Percentiles rank a stretch among this genome's conserved stretches.
Evolutionary conservation across 2,888 invertebrate genomes (phyloP).

Genomic region (Drosophila gaucha): DNA sequence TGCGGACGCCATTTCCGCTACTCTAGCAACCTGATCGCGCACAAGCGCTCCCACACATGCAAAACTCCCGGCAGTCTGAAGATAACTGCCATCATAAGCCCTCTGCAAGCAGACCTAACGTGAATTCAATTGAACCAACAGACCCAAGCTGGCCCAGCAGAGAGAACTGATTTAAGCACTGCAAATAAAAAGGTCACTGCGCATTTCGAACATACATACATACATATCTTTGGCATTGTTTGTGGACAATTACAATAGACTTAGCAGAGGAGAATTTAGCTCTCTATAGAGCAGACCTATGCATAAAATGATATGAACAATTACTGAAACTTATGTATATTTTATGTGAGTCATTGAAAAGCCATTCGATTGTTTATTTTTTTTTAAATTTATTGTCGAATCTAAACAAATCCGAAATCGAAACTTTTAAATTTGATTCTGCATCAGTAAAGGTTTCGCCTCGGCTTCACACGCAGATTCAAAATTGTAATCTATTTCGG

Average conservation of each 20-base stretch:
- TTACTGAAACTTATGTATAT: too few relatives aligned
- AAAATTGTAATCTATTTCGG: too few relatives aligned
- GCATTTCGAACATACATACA: neutral
- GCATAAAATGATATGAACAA: too few relatives aligned
- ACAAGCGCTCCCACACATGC: conserved; percentile 79
- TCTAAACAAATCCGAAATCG: too few relatives aligned
- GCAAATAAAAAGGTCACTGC: neutral
- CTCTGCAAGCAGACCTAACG: neutral
- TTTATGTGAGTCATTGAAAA: too few relatives aligned
- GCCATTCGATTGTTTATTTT: neutral
- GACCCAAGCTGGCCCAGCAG: neutral
- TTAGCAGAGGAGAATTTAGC: too few relatives aligned
- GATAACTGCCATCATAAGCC: neutral
- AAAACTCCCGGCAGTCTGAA: conserved; percentile 3
- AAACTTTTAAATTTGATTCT: too few relatives aligned
- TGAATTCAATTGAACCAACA: neutral
- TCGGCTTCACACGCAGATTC: too few relatives aligned
- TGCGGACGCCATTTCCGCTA: conserved; percentile 82
- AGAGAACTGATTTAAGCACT: neutral
- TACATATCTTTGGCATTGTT: neutral
- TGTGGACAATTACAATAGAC: neutral
- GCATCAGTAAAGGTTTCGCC: too few relatives aligned
- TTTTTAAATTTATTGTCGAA: neutral
- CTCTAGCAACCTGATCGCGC: conserved; percentile 83
- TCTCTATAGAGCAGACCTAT: too few relatives aligned